Conservation (phyloP, 1,140 invertebrate genomes). For the Drosophila lacertosa region DNA sequence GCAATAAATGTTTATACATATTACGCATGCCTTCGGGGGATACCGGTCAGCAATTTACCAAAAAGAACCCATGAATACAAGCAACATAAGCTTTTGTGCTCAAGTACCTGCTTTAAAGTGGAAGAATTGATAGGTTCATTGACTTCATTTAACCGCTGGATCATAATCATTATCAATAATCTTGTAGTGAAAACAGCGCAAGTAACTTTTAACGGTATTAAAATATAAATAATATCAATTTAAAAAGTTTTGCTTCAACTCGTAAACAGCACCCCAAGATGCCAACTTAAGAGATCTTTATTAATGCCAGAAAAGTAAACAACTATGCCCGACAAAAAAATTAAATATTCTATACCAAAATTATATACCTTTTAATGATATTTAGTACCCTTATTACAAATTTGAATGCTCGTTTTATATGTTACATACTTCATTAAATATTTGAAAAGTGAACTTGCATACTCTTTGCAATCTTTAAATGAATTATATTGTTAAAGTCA, state of each 20-base stretch:
- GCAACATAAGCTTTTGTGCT: constrained; percentile 21
- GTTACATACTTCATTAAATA: too few species aligned
- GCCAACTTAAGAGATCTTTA: too few species aligned
- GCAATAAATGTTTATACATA: constrained; percentile 79
- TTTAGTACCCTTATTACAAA: too few species aligned
- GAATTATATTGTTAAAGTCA: too few species aligned
- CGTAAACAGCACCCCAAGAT: constrained; percentile 4
- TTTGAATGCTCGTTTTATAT: too few species aligned
- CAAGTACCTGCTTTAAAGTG: constrained; percentile 49
- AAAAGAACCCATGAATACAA: not conserved
- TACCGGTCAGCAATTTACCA: constrained; percentile 11
- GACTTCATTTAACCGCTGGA: not conserved
- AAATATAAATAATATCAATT: constrained; percentile 77
- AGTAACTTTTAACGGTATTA: constrained; percentile 79
- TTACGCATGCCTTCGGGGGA: constrained; percentile 58
- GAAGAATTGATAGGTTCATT: constrained; percentile 46
- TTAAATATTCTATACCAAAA: too few species aligned
- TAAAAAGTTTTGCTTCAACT: constrained; percentile 45
- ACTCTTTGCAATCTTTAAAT: too few species aligned
- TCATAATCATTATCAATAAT: constrained; percentile 68
- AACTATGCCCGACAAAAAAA: too few species aligned
- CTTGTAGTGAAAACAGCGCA: constrained; percentile 57
- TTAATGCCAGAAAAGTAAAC: constrained; percentile 10
- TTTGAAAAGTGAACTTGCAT: too few species aligned
- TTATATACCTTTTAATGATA: too few species aligned